Conservation (phyloP, 2,797 vertebrate species). For the Zenarchopterus dispar region DNA sequence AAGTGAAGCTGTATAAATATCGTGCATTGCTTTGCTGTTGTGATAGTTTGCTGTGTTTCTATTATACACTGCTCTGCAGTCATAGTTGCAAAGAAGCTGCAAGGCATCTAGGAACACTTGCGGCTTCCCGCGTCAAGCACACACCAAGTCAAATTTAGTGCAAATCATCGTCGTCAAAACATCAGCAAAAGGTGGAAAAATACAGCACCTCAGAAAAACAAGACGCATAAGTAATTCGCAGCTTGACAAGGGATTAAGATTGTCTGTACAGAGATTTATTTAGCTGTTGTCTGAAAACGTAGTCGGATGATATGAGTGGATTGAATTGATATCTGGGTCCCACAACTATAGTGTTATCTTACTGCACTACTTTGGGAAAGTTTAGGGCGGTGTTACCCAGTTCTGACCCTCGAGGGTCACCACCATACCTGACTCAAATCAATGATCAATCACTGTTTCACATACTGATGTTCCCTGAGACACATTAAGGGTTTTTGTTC, state of each 20-base stretch:
- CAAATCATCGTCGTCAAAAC: too few species aligned
- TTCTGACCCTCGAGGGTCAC: too few species aligned
- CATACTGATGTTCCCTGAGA: too few species aligned
- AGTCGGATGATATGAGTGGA: conserved; percentile 11
- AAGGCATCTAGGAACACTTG: conserved; percentile 29
- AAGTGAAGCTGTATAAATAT: conserved; percentile 47
- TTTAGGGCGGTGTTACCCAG: too few species aligned
- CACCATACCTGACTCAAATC: too few species aligned
- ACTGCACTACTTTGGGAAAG: too few species aligned
- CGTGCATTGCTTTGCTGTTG: conserved; percentile 38
- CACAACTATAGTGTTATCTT: too few species aligned
- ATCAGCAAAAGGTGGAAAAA: not conserved
- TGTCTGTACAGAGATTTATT: conserved; percentile 5
- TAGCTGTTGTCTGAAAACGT: conserved; percentile 8
- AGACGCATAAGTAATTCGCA: too few species aligned
- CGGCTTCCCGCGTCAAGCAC: conserved; percentile 27
- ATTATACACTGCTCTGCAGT: conserved; percentile 31
- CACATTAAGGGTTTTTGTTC: not conserved
- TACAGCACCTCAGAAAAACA: too few species aligned
- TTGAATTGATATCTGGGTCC: not conserved
- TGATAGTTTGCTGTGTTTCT: conserved; percentile 37
- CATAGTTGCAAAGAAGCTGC: conserved; percentile 35
- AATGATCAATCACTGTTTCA: too few species aligned
- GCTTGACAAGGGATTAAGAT: too few species aligned
- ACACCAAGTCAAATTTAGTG: conserved; percentile 25